A percentile compares a stretch with the other conserved stretches of the same genome.
phyloP scores from a whole-genome alignment of 2,888 invertebrate genomes.

The Eupithecia centaureata region DNA sequence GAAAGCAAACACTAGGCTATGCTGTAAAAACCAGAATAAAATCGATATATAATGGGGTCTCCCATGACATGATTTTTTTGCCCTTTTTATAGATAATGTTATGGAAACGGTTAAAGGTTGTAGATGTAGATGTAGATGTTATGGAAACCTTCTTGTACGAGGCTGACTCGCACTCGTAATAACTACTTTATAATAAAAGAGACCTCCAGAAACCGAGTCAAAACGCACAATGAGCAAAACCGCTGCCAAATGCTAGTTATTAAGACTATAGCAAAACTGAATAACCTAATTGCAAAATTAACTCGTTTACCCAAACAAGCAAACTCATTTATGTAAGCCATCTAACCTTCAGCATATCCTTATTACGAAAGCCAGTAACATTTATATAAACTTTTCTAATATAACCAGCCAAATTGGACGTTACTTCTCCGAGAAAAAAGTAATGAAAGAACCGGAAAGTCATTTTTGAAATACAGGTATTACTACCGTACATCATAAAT shows the following conservation, averaged over 20 bases:
- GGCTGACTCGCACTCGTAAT: too few species aligned
- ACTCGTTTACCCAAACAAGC: conserved; percentile 3
- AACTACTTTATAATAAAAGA: not conserved
- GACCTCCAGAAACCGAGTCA: not conserved
- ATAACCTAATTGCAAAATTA: not conserved
- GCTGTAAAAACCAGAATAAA: too few species aligned
- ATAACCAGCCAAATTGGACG: conserved; percentile 34
- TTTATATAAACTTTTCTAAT: conserved; percentile 13
- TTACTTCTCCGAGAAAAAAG: conserved; percentile 40
- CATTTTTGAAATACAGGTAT: conserved; percentile 43
- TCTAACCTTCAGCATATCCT: conserved; percentile 3
- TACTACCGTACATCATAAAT: conserved; percentile 39
- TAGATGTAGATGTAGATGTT: too few species aligned
- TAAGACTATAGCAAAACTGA: not conserved
- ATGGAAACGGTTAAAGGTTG: too few species aligned
- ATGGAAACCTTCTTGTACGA: too few species aligned
- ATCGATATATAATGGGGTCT: too few species aligned
- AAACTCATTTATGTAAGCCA: conserved; percentile 1
- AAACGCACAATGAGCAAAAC: not conserved
- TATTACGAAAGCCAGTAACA: not conserved
- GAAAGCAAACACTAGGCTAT: too few species aligned
- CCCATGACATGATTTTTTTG: too few species aligned
- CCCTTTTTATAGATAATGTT: too few species aligned
- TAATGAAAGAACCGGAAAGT: conserved; percentile 40
- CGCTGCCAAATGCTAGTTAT: not conserved